A percentile compares a stretch with the other conserved stretches of the same genome.
phyloP scores from a whole-genome alignment of 2,797 vertebrate genomes.

The Iguana delicatissima region DNA sequence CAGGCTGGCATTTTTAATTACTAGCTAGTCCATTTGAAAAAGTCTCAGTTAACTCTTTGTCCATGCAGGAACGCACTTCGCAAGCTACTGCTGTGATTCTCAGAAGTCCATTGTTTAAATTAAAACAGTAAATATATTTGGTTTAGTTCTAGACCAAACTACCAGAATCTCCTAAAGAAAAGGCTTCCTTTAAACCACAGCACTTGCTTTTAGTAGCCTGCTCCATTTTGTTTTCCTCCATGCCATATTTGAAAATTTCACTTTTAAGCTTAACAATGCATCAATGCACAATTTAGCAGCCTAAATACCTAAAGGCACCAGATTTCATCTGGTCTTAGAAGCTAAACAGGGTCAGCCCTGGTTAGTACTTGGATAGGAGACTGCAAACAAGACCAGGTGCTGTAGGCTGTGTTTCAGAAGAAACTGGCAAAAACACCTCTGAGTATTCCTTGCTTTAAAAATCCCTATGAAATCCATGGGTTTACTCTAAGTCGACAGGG shows the following conservation, averaged over 20 bases:
- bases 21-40: neutral
- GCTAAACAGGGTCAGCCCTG: too few relatives aligned
- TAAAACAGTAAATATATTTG: constrained; percentile 34
- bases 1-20: neutral
- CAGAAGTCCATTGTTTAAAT: accelerated
- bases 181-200: neutral
- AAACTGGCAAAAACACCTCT: too few relatives aligned
- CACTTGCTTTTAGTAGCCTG: neutral
- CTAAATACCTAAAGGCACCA: too few relatives aligned
- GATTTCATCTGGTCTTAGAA: too few relatives aligned
- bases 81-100: neutral
- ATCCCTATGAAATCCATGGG: too few relatives aligned
- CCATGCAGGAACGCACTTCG: neutral
- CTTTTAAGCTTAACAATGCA: neutral
- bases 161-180: neutral
- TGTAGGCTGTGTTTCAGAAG: too few relatives aligned
- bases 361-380: too few relatives aligned
- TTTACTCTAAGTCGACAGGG: too few relatives aligned
- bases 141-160: neutral
- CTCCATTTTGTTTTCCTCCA: neutral
- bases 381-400: too few relatives aligned
- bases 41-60: neutral
- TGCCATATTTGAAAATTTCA: neutral
- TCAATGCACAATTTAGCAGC: neutral
- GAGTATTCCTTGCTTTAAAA: too few relatives aligned